phyloP scores from a whole-genome alignment of 2,888 invertebrate species.

The Zelleria hepariella region DNA sequence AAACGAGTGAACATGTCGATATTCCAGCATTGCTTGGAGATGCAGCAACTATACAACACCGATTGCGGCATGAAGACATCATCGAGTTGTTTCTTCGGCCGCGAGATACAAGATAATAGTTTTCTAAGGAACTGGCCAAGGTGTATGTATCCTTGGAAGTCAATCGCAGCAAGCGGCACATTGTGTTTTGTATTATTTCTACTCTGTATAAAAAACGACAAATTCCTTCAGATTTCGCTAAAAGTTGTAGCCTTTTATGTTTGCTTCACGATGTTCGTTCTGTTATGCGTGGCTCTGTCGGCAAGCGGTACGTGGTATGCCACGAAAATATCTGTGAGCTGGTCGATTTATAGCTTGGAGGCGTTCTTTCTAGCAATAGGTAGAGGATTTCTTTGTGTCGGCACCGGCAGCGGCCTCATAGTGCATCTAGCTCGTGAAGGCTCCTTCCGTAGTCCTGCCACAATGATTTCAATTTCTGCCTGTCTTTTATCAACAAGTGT shows the following conservation, averaged over 20 bases:
- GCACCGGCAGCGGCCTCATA: slow-evolving; percentile 46
- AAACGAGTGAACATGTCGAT: slow-evolving; percentile 47
- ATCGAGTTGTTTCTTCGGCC: slow-evolving; percentile 46
- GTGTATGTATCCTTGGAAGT: slow-evolving; percentile 41
- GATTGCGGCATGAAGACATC: slow-evolving; percentile 56
- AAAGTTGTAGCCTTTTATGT: slow-evolving; percentile 34
- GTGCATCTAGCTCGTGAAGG: slow-evolving; percentile 39
- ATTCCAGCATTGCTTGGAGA: slow-evolving; percentile 56
- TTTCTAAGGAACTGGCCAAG: slow-evolving; percentile 20
- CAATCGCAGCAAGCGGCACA: slow-evolving; percentile 23
- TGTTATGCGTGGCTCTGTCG: slow-evolving; percentile 45
- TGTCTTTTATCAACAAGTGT: slow-evolving; percentile 35
- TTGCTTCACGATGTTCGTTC: slow-evolving; percentile 27
- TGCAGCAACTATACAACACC: slow-evolving; percentile 39
- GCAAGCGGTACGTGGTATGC: slow-evolving; percentile 51
- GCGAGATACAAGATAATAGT: slow-evolving; percentile 42
- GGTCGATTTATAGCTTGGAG: slow-evolving; percentile 12
- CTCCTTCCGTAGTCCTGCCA: slow-evolving; percentile 53
- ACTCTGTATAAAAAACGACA: slow-evolving; percentile 40
- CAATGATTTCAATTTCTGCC: slow-evolving; percentile 46
- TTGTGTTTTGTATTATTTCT: slow-evolving; percentile 33
- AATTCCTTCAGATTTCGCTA: slow-evolving; percentile 29
- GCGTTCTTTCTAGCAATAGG: not conserved
- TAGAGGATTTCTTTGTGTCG: slow-evolving; percentile 34
- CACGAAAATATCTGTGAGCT: slow-evolving; percentile 27